These are phyloP conservation scores for Sminthopsis crassicaudata DNA, from an alignment of 2,113 vertebrate species.

Conservation along the genomic window DNA sequence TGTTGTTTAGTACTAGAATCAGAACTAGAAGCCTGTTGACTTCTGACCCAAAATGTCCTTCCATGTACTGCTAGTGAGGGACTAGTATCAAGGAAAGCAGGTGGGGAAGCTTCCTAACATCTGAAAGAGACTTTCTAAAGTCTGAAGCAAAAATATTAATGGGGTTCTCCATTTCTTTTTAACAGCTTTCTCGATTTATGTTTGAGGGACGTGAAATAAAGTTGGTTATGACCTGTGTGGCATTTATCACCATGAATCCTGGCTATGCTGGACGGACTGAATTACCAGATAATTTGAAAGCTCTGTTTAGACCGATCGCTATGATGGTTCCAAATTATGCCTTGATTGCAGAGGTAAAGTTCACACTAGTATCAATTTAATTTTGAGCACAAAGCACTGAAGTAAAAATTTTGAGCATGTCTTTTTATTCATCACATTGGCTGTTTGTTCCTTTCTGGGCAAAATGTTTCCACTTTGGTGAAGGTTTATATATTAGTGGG, in stretches of 20 bases:
- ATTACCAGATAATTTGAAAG: constrained; percentile 92
- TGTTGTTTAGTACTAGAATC: too few relatives aligned
- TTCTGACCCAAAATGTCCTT: background rate
- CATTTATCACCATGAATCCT: constrained; percentile 95
- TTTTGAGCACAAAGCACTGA: background rate
- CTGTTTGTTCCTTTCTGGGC: background rate
- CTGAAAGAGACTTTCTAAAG: background rate
- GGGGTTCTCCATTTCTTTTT: constrained; percentile 46
- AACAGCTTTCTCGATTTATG: constrained; percentile 89
- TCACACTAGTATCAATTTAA: background rate
- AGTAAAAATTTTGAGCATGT: background rate
- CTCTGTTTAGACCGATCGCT: constrained; percentile 91
- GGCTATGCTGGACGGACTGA: constrained; percentile 92
- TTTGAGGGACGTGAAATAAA: constrained; percentile 94
- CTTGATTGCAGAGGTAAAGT: constrained; percentile 90
- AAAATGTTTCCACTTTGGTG: background rate
- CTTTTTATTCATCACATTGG: constrained; percentile 36
- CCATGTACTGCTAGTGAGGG: too few relatives aligned
- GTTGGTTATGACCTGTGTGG: constrained; percentile 90
- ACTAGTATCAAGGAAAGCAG: background rate
- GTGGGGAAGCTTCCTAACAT: background rate
- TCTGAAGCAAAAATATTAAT: background rate
- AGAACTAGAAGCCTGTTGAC: background rate
- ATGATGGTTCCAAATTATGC: constrained; percentile 96
- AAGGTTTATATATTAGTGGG: background rate